Conservation (phyloP, 2,888 invertebrate species). For the Hydriomena furcata region DNA sequence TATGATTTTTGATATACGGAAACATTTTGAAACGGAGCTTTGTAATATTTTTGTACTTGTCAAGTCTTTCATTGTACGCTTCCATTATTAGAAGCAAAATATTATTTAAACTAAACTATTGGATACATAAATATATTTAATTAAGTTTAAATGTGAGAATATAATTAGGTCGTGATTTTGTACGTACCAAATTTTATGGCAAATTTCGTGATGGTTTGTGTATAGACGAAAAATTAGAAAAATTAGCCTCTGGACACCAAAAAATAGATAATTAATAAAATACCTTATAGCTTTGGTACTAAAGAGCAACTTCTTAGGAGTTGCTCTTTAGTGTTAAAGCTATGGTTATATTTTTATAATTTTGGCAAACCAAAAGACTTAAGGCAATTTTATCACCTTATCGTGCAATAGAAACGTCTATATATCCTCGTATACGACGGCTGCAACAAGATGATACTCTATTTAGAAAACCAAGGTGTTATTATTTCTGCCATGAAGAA, state of each 20-base stretch:
- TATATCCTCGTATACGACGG: too few species aligned
- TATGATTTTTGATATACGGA: not conserved
- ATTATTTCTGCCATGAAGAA: too few species aligned
- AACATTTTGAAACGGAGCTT: slow-evolving; percentile 8
- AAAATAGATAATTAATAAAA: not conserved
- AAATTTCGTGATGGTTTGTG: slow-evolving; percentile 26
- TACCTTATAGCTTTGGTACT: too few species aligned
- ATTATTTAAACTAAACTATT: slow-evolving; percentile 51
- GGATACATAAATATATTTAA: slow-evolving; percentile 62
- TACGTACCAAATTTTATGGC: slow-evolving; percentile 41
- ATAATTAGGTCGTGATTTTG: slow-evolving; percentile 36
- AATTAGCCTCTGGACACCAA: slow-evolving; percentile 1
- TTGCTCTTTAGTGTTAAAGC: too few species aligned
- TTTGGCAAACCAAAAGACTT: too few species aligned
- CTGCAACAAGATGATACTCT: too few species aligned
- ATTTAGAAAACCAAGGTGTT: too few species aligned
- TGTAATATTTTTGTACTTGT: slow-evolving; percentile 58
- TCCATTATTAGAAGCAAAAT: slow-evolving; percentile 39
- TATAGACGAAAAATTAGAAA: slow-evolving; percentile 5
- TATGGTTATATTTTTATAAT: too few species aligned
- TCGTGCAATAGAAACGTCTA: too few species aligned
- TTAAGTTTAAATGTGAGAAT: slow-evolving; percentile 48
- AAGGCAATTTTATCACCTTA: too few species aligned
- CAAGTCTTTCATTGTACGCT: slow-evolving; percentile 48
- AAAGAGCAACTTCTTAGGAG: too few species aligned